These are phyloP conservation scores for Netelia fuscicornis DNA, from an alignment of 2,888 invertebrate species.

Conservation along the genomic window DNA sequence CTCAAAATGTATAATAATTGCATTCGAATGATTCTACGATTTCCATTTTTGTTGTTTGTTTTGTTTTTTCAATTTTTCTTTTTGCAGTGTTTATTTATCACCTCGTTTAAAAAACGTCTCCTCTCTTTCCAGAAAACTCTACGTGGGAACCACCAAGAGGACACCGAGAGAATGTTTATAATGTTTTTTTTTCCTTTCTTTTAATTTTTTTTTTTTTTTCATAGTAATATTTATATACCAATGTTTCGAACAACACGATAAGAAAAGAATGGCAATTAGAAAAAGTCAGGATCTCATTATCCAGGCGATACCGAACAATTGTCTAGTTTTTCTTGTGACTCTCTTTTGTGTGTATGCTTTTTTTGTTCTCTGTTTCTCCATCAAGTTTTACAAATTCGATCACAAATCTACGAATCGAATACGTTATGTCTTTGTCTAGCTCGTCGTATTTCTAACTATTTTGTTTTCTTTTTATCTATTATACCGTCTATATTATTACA, in stretches of 20 bases:
- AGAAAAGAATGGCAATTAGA: conserved; percentile 37
- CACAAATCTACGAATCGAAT: conserved; percentile 45
- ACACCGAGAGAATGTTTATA: conserved; percentile 39
- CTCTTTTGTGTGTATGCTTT: not conserved
- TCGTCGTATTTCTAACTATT: conserved; percentile 44
- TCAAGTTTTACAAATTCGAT: conserved; percentile 27
- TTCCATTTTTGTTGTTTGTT: not conserved
- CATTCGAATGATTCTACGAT: conserved; percentile 8
- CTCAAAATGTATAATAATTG: conserved; percentile 37
- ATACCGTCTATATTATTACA: conserved; percentile 59
- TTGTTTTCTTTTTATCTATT: conserved; percentile 27
- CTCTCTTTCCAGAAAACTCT: not conserved
- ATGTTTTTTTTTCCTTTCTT: conserved; percentile 10
- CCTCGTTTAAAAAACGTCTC: not conserved
- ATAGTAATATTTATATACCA: conserved; percentile 18
- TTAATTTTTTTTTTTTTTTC: conserved; percentile 1
- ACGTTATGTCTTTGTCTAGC: conserved; percentile 35
- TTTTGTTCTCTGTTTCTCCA: not conserved
- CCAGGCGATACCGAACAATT: conserved; percentile 32
- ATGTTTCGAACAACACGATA: conserved; percentile 12
- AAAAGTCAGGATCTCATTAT: conserved; percentile 18
- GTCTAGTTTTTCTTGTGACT: conserved; percentile 14
- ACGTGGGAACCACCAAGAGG: conserved; percentile 1
- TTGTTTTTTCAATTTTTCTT: conserved; percentile 6
- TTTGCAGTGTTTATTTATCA: not conserved